These are phyloP conservation scores for Drosophila athabasca DNA, from an alignment of 1,140 invertebrate species.

Conservation along the genomic window DNA sequence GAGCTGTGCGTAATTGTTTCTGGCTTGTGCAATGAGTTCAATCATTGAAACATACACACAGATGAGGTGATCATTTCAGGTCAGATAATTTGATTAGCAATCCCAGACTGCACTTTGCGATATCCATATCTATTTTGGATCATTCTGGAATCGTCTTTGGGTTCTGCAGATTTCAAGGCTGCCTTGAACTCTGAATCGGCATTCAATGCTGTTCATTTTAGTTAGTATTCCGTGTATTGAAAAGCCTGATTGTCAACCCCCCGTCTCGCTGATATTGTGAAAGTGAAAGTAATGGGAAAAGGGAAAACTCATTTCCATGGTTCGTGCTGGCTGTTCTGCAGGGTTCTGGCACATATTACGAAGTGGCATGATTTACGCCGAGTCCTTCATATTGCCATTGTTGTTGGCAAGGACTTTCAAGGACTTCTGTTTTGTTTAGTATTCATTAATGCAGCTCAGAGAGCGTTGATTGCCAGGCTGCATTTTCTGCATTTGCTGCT, in stretches of 20 bases:
- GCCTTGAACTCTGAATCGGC: too few species aligned
- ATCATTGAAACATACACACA: too few species aligned
- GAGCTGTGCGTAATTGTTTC: conserved; percentile 50
- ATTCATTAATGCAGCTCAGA: conserved; percentile 51
- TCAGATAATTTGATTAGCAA: conserved; percentile 16
- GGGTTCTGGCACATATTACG: conserved; percentile 30
- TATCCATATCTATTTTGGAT: too few species aligned
- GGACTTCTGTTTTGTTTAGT: conserved; percentile 32
- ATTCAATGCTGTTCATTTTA: too few species aligned
- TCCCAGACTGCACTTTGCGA: too few species aligned
- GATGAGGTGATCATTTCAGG: conserved; percentile 7
- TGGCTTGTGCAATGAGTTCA: conserved; percentile 24
- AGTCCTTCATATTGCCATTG: conserved; percentile 51
- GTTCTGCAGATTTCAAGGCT: too few species aligned
- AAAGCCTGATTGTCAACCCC: conserved; percentile 11
- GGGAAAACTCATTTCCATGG: conserved; percentile 47
- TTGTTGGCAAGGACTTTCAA: conserved; percentile 47
- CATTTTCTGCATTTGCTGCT: not conserved
- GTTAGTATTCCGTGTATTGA: too few species aligned
- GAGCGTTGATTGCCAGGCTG: conserved; percentile 30
- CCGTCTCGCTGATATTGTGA: conserved; percentile 13
- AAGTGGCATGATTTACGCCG: conserved; percentile 56
- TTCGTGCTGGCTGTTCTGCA: conserved; percentile 10
- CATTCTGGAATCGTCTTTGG: too few species aligned
- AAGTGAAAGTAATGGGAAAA: conserved; percentile 35